Base-by-base conservation (phyloP, 2,888 invertebrate species). In the Athetis lepigone region DNA sequence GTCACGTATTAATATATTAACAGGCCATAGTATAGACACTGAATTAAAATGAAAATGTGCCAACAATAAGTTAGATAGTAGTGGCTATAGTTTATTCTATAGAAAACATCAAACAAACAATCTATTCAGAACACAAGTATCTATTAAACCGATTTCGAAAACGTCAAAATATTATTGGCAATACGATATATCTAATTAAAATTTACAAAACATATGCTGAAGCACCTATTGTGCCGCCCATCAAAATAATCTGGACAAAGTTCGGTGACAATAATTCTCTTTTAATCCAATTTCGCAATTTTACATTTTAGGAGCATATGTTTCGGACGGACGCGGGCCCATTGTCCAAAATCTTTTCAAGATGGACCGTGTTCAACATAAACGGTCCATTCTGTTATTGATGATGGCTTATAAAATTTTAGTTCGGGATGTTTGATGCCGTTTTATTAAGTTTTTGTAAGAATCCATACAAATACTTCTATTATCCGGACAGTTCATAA, bases 211-310 rank as follows among this genome's bases (percentile, higher is more conserved):
- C 88, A 86, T 80, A 87, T 84, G 85, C 81, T 75, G 63, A 54
- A 69, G 52, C 36, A 71, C 78, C 85, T 75, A 87, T 88, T 92
- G 90, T 87, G 83, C 57, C 80, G 75, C 71, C 75, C 75, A 82
- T 87, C 86, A 83, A 89, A 87, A 88, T 90, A 92, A 89, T 84
- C 85, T 84, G 87, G 87, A 85, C 90, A 85, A 84, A 90, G 85
- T 87, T 79, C 74, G 58, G 79, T 80, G 86, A 88, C 88, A 88
- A 88, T 86, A 85, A 80, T 70, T 76, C 81, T 71, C 60, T 80
- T 83, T 82, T 92, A 94, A 94, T 94, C 93, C 94, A 94, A 94
- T 94, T 92, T 92, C 78, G 88, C 86, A 86, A 92, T 90, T 90
- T 89, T 88, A 84, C 80, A 83, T 80, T 83, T 83, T 81, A 70